Evolutionary conservation across 1,140 invertebrate species (phyloP), one percentile per base, ranked within the genome.

Genomic region (Vanessa tameamea): DNA sequence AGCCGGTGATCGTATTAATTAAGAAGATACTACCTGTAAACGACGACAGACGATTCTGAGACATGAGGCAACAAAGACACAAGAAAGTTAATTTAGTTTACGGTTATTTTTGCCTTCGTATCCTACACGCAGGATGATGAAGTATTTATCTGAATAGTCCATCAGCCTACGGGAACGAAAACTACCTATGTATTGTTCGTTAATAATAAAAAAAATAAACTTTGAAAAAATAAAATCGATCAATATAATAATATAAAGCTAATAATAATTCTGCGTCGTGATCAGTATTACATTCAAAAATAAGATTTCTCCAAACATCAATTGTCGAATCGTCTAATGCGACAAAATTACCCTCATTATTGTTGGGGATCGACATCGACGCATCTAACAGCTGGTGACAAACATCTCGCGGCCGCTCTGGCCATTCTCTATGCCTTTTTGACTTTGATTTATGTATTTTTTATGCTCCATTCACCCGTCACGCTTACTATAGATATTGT

Each of bases 341-440:
- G 91, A 91, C 91, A 92, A 90, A 91, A 92, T 92, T 91, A 91
- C 89, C 89, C 86, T 91, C 80, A 90, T 92, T 91, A 91, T 92
- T 90, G 90, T 91, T 91, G 88, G 87, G 87, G 88, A 85, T 77
- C 82, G 79, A 74, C 81, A 72, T 73, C 80, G 70, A 68, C 51
- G 48, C 48, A 3, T 16, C 64, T 73, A 80, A 82, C 89, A 90
- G 87, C 90, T 90, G 89, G 88, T 83, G 87, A 87, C 88, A 88
- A 85, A 85, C 81, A 87, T 84, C 87, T 87, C 84, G 87, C 87
- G 83, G 81, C 82, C 85, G 87, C 87, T 87, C 87, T 89, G 76
- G 87, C 81, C 88, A 94, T 91, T 93, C 90, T 86, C 88, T 91
- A 93, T 94, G 94, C 94, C 94, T 95, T 93, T 93, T 93, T 93